Evolutionary conservation across 53 echinoderm and acorn worm species (phyloP).

Genomic region (Astropecten irregularis): DNA sequence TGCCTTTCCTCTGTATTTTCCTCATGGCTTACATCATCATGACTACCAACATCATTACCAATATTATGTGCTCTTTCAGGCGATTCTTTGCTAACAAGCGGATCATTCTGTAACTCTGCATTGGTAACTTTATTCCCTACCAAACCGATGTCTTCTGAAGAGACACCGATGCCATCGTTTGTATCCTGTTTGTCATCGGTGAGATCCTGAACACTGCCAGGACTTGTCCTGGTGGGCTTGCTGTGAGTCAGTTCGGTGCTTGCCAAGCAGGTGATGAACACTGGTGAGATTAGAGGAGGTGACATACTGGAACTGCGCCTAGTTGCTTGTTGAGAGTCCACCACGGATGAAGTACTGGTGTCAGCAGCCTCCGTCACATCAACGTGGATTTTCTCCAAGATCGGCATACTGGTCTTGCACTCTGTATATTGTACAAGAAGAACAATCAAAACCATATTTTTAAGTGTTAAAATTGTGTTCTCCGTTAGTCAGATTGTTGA

Average conservation of each 20-base stretch:
- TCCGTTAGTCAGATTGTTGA: no score
- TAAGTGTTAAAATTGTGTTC: no score
- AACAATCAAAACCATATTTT: no score
- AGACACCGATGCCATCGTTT: neutral
- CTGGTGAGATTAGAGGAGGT: conserved; percentile 33
- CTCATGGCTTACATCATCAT: no score
- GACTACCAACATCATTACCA: no score
- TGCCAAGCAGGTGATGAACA: neutral
- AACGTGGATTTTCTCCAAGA: conserved; percentile 25
- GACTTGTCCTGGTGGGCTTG: no score
- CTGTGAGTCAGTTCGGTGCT: no score
- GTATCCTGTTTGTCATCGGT: neutral
- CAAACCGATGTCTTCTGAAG: conserved; percentile 1
- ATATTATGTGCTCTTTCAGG: neutral
- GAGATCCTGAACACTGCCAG: neutral
- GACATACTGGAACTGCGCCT: neutral
- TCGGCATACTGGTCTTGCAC: conserved; percentile 8
- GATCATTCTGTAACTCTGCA: no score
- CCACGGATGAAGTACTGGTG: neutral
- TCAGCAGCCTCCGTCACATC: neutral
- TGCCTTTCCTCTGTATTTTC: neutral
- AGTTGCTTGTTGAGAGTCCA: neutral
- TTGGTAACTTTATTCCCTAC: neutral
- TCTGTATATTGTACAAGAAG: conserved; percentile 16
- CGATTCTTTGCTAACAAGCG: no score